phyloP scores from a whole-genome alignment of 2,797 vertebrate genomes.

The Oryzias sinensis region DNA sequence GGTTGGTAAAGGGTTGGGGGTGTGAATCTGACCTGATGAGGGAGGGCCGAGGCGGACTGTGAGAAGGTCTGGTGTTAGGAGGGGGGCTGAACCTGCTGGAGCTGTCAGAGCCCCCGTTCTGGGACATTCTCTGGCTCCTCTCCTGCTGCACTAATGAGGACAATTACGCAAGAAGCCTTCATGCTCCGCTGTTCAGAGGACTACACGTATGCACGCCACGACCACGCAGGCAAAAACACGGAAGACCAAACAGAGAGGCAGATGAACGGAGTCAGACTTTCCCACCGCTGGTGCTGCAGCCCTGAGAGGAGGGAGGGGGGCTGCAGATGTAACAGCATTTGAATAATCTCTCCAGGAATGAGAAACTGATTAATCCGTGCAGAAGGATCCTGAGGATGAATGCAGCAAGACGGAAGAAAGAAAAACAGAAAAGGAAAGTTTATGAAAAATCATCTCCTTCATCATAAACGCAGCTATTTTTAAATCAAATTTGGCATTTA shows the following conservation, averaged over 20 bases:
- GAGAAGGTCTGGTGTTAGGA: constrained; percentile 16
- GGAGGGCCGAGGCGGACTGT: not conserved
- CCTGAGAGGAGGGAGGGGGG: constrained; percentile 25
- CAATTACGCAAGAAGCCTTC: constrained; percentile 54
- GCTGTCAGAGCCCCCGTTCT: constrained; percentile 36
- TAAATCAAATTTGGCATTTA: too few relatives aligned
- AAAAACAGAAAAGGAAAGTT: constrained; percentile 21
- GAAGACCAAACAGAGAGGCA: too few relatives aligned
- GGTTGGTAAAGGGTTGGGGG: too few relatives aligned
- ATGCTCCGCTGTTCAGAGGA: constrained; percentile 15
- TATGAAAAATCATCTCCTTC: too few relatives aligned
- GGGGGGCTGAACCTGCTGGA: constrained; percentile 47
- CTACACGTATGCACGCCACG: constrained; percentile 6
- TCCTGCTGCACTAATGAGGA: constrained; percentile 54
- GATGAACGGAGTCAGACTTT: constrained; percentile 3
- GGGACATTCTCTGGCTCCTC: constrained; percentile 1
- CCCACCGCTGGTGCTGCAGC: not conserved
- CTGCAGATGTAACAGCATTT: constrained; percentile 68
- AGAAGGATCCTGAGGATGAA: constrained; percentile 71
- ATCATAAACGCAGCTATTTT: too few relatives aligned
- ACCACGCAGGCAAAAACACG: too few relatives aligned
- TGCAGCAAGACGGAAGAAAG: constrained; percentile 49
- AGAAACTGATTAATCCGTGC: constrained; percentile 75
- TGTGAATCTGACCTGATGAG: too few relatives aligned
- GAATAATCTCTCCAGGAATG: constrained; percentile 80